Percentiles rank a stretch among this genome's conserved stretches.
Evolutionary conservation across 2,888 invertebrate genomes (phyloP).

Genomic region (Phalera bucephala): DNA sequence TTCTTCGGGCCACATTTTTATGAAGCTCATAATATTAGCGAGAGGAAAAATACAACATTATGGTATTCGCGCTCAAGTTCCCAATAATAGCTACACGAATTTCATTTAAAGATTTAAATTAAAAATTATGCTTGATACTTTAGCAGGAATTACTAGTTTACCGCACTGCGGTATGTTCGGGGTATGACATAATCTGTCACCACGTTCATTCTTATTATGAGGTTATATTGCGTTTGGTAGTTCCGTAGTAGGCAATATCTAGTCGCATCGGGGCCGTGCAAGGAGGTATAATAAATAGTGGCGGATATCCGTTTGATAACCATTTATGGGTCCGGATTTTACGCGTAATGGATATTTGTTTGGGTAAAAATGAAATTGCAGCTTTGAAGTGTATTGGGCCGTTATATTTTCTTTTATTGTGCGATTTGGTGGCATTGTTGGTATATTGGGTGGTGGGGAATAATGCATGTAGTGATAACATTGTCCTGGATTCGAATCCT

Average conservation of each 20-base stretch:
- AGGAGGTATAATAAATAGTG: constrained; percentile 17
- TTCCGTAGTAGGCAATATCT: constrained; percentile 29
- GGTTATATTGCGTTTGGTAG: constrained; percentile 43
- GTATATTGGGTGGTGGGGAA: too few species aligned
- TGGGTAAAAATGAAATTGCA: not conserved
- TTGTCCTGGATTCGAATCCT: too few species aligned
- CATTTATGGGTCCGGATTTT: constrained; percentile 12
- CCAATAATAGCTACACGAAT: constrained; percentile 43
- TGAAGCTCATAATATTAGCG: constrained; percentile 28
- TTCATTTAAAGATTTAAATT: constrained; percentile 53
- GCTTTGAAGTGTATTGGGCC: too few species aligned
- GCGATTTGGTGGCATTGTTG: too few species aligned
- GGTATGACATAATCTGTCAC: constrained; percentile 61
- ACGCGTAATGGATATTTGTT: constrained; percentile 2
- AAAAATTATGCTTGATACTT: constrained; percentile 60
- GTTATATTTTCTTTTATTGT: not conserved
- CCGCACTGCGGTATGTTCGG: constrained; percentile 64
- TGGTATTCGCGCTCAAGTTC: constrained; percentile 31
- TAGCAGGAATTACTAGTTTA: constrained; percentile 51
- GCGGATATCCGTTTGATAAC: constrained; percentile 16
- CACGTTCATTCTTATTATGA: constrained; percentile 61
- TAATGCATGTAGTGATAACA: too few species aligned
- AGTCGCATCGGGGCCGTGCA: constrained; percentile 17
- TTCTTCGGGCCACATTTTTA: constrained; percentile 28
- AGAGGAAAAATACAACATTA: constrained; percentile 37